phyloP scores from a whole-genome alignment of 2,888 invertebrate genomes.

The Aphodius granarius region DNA sequence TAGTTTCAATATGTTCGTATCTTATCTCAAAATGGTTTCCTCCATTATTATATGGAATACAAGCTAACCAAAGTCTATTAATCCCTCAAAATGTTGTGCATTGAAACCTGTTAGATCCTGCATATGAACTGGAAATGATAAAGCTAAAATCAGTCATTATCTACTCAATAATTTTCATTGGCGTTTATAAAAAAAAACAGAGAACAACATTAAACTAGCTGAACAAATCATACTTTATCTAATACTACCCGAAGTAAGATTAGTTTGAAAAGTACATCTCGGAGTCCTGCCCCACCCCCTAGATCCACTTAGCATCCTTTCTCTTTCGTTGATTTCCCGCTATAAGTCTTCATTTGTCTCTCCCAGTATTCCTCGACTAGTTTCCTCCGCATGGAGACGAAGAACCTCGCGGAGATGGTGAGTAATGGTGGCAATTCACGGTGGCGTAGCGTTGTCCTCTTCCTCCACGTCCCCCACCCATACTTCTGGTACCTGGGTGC shows the following conservation, averaged over 20 bases:
- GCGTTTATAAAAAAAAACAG: background rate
- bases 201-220: background rate
- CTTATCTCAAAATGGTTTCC: too few species aligned
- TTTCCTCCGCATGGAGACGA: background rate
- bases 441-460: background rate
- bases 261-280: background rate
- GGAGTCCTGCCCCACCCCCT: background rate
- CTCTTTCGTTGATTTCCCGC: background rate
- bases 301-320: background rate
- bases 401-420: constrained; percentile 43
- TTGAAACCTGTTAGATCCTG: too few species aligned
- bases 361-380: background rate
- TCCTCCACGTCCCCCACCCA: background rate
- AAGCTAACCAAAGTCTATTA: too few species aligned
- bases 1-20: too few species aligned
- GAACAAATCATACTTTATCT: background rate
- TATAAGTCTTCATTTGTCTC: background rate
- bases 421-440: constrained; percentile 51
- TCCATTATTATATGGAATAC: too few species aligned
- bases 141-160: too few species aligned
- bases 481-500: background rate
- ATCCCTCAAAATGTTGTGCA: too few species aligned
- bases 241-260: background rate
- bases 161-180: too few species aligned
- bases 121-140: too few species aligned